Evolutionary conservation across 2,113 vertebrate species (phyloP).

Genomic region (Terrapene triunguis): DNA sequence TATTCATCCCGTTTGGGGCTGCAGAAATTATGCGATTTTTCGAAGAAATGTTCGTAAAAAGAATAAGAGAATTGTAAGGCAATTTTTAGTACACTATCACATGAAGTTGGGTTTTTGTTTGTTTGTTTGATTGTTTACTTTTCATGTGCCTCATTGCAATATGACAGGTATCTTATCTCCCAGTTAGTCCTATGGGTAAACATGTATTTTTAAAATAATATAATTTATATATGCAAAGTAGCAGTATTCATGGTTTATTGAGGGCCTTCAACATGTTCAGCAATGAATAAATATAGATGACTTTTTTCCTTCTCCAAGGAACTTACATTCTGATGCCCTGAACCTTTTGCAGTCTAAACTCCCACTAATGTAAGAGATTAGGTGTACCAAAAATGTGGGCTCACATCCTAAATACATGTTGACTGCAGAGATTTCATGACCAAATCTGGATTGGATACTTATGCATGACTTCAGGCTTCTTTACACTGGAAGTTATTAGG

Average conservation of each 20-base stretch:
- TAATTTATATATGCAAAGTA: slow-evolving; percentile 5
- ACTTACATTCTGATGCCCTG: neutral
- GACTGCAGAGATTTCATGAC: neutral
- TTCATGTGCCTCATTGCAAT: neutral
- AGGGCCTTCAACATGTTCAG: neutral
- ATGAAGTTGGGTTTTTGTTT: neutral
- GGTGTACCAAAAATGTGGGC: neutral
- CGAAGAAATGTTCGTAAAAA: slow-evolving; percentile 4
- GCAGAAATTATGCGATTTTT: slow-evolving; percentile 11
- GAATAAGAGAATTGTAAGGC: neutral
- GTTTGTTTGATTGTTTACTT: neutral
- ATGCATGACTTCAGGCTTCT: neutral
- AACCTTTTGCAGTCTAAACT: neutral
- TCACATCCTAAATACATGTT: neutral
- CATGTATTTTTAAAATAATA: neutral
- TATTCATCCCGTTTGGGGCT: neutral
- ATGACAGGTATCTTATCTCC: neutral
- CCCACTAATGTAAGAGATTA: neutral
- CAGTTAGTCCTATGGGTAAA: neutral
- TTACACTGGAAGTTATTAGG: neutral
- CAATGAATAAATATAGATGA: neutral
- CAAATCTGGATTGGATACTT: neutral
- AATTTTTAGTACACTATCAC: neutral
- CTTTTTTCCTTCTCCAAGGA: neutral
- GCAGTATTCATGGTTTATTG: neutral